Conservation (phyloP, 2,888 invertebrate species). For the Callyntrura guangdongensis region DNA sequence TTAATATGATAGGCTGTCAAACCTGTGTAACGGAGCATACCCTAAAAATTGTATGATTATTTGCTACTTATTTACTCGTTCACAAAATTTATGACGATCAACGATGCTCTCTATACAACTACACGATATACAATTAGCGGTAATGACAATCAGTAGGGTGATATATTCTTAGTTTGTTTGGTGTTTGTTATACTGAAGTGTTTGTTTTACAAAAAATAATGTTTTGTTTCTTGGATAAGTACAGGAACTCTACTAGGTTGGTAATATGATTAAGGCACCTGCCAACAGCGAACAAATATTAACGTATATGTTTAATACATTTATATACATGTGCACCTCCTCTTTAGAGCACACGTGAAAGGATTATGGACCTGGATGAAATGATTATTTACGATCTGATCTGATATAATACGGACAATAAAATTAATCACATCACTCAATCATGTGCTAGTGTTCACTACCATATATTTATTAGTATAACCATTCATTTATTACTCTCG, state of each 20-base stretch:
- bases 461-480: conserved; percentile 22
- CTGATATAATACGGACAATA: conserved; percentile 68
- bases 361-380: conserved; percentile 39
- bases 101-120: conserved; percentile 37
- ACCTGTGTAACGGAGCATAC: background rate
- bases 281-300: background rate
- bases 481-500: background rate
- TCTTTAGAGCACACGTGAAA: background rate
- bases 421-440: conserved; percentile 67
- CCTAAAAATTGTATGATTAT: background rate
- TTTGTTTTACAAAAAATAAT: background rate
- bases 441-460: conserved; percentile 5
- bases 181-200: background rate
- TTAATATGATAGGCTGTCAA: background rate
- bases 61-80: background rate
- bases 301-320: too few relatives aligned
- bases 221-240: conserved; percentile 19
- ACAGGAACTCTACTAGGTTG: background rate
- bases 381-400: conserved; percentile 57
- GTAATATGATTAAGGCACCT: conserved; percentile 18
- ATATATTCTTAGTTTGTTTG: background rate
- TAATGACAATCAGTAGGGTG: conserved; percentile 1
- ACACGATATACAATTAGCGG: conserved; percentile 9
- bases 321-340: background rate
- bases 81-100: conserved; percentile 26